These are phyloP conservation scores for Calidris pugnax DNA, from an alignment of 2,113 vertebrate genomes.

Conservation along the genomic window DNA sequence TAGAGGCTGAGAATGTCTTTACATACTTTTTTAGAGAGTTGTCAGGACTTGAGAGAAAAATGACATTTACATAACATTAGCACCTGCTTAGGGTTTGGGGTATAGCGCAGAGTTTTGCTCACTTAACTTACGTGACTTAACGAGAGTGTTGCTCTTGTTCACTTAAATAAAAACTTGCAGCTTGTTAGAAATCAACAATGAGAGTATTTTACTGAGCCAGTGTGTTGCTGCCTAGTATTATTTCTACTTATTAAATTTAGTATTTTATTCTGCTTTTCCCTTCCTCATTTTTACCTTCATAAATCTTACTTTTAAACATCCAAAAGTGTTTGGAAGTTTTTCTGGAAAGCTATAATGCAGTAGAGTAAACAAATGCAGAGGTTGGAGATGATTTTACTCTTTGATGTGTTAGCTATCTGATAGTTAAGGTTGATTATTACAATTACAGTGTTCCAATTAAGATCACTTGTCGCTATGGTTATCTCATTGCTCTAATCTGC, in stretches of 20 bases:
- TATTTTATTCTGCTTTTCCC: background rate
- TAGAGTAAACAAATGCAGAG: background rate
- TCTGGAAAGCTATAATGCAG: background rate
- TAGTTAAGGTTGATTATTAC: background rate
- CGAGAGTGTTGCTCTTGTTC: background rate
- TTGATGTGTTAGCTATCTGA: background rate
- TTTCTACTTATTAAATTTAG: background rate
- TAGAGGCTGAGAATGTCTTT: background rate
- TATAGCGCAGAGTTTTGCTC: background rate
- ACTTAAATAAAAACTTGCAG: background rate
- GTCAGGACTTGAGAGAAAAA: background rate
- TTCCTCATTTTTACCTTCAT: background rate
- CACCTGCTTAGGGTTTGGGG: background rate
- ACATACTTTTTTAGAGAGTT: background rate
- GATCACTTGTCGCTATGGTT: background rate
- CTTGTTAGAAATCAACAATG: background rate
- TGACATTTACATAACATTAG: background rate
- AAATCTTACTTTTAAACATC: background rate
- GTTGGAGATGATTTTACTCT: background rate
- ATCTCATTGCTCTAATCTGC: background rate
- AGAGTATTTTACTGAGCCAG: background rate
- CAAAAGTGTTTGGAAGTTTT: background rate
- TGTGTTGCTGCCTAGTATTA: background rate
- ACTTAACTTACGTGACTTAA: too few relatives aligned
- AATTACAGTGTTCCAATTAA: background rate